Percentiles rank a stretch among this genome's conserved stretches.
Conservation (phyloP, 2,797 vertebrate genomes). For the Coccyzus lansbergi region DNA sequence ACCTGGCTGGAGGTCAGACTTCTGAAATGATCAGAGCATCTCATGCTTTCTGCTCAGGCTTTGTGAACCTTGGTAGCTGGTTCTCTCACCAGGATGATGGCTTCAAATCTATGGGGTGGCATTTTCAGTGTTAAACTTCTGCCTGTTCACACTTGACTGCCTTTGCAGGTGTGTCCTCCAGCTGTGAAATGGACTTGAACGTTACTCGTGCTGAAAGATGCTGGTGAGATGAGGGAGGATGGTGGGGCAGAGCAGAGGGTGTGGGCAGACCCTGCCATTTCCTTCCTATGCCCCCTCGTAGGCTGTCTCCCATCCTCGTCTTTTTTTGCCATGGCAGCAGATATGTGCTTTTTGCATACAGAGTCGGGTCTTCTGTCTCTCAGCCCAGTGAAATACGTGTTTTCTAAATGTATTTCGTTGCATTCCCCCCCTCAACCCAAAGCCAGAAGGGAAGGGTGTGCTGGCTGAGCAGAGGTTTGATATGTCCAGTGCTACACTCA, state of each 20-base stretch:
- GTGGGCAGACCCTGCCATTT: neutral
- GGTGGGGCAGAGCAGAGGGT: neutral
- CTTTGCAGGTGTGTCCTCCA: constrained; percentile 37
- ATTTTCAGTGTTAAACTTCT: constrained; percentile 5
- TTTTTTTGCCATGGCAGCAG: neutral
- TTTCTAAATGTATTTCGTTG: neutral
- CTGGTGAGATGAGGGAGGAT: neutral
- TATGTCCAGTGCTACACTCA: neutral
- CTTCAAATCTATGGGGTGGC: neutral
- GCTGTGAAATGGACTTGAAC: constrained; percentile 13
- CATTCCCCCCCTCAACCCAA: neutral
- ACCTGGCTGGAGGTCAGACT: neutral
- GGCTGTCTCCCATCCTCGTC: neutral
- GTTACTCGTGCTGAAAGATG: neutral
- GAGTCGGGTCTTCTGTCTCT: neutral
- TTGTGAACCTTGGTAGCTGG: accelerated
- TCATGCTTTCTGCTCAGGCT: neutral
- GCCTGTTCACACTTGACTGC: neutral
- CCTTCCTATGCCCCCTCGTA: neutral
- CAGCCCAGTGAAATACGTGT: neutral
- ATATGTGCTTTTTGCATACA: neutral
- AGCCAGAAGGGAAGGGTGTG: neutral
- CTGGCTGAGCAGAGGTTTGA: neutral
- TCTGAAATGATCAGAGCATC: neutral
- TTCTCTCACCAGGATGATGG: neutral